Conservation (phyloP, 1,140 invertebrate genomes). For the Conus betulinus region DNA sequence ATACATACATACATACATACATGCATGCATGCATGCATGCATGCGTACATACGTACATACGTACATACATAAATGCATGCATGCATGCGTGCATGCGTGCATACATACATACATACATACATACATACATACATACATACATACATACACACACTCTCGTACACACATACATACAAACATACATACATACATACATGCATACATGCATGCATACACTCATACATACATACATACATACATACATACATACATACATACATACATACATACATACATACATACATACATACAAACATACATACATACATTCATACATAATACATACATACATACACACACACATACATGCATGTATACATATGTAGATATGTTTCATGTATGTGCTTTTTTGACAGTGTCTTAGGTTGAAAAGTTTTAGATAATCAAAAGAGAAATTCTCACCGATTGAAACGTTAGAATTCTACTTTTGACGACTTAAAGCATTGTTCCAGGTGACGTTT, state of each 20-base stretch:
- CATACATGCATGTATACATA: slow-evolving; percentile 20
- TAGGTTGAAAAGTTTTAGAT: too few relatives aligned
- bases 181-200: slow-evolving; percentile 28
- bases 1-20: not conserved
- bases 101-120: too few relatives aligned
- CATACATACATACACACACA: slow-evolving; percentile 32
- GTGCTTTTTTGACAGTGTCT: too few relatives aligned
- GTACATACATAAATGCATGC: too few relatives aligned
- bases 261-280: slow-evolving; percentile 8
- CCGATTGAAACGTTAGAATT: too few relatives aligned
- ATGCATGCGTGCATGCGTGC: not conserved
- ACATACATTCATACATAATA: slow-evolving; percentile 10
- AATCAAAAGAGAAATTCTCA: too few relatives aligned
- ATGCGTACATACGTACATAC: too few relatives aligned
- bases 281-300: not conserved
- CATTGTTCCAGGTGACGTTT: too few relatives aligned
- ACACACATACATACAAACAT: not conserved
- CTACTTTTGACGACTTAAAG: too few relatives aligned
- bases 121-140: too few relatives aligned
- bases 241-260: slow-evolving; percentile 12
- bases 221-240: slow-evolving; percentile 11
- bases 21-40: slow-evolving; percentile 19
- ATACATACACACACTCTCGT: too few relatives aligned
- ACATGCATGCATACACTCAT: slow-evolving; percentile 25
- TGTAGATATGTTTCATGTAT: too few relatives aligned